Percentiles rank a stretch among this genome's conserved stretches.
Conservation (phyloP, 2,888 invertebrate genomes). For the Epiblema foenella region DNA sequence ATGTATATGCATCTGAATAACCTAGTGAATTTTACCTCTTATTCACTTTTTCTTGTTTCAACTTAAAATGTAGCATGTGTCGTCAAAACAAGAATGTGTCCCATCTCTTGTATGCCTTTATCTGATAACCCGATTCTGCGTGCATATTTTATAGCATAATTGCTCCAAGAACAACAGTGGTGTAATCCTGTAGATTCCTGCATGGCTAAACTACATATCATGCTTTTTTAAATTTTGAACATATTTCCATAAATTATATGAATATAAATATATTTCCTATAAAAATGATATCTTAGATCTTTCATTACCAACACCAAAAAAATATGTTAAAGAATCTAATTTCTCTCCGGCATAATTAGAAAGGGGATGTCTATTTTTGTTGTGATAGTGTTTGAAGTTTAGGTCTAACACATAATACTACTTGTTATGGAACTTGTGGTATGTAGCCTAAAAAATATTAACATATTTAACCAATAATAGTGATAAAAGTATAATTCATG, state of each 20-base stretch:
- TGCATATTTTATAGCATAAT: background rate
- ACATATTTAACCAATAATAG: slow-evolving; percentile 8
- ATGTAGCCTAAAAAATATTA: background rate
- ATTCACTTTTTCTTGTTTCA: slow-evolving; percentile 7
- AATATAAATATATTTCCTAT: background rate
- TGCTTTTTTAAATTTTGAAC: background rate
- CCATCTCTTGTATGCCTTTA: slow-evolving; percentile 36
- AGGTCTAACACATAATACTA: slow-evolving; percentile 4
- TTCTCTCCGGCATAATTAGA: background rate
- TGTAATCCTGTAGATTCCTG: background rate
- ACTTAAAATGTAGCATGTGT: slow-evolving; percentile 25
- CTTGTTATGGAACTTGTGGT: background rate
- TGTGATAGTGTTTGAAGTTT: background rate
- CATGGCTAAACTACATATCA: background rate
- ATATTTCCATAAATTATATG: background rate
- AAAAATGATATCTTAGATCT: background rate
- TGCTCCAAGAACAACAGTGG: background rate
- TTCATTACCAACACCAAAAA: background rate
- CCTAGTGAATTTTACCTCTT: slow-evolving; percentile 20
- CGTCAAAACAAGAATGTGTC: slow-evolving; percentile 41
- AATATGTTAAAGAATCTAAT: background rate
- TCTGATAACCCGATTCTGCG: slow-evolving; percentile 34
- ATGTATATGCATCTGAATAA: slow-evolving; percentile 11
- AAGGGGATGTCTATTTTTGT: slow-evolving; percentile 1
- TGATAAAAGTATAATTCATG: background rate